A percentile compares a stretch with the other conserved stretches of the same genome.
Evolutionary conservation across 2,113 vertebrate genomes (phyloP).

Genomic region (Myiagra hebetior): DNA sequence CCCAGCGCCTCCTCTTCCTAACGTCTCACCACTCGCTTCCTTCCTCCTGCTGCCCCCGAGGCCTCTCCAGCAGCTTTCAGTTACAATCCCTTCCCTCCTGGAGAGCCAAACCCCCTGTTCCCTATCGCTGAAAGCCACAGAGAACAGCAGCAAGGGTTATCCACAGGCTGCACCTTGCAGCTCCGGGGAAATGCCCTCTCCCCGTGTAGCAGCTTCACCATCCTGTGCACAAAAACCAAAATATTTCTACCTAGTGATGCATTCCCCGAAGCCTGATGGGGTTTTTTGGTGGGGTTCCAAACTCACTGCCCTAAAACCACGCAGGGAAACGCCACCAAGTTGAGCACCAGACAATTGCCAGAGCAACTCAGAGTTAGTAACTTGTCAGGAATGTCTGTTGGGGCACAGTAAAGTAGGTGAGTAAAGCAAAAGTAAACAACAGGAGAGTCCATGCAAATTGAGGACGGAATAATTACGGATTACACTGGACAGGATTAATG

Average conservation of each 20-base stretch:
- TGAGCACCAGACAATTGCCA: not conserved
- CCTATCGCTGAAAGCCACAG: not conserved
- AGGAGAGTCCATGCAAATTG: not conserved
- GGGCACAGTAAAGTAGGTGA: not conserved
- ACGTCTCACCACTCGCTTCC: not conserved
- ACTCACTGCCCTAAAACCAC: accelerated
- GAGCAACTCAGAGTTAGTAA: not conserved
- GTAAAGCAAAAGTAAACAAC: not conserved
- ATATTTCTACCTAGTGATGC: accelerated
- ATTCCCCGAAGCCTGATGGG: too few species aligned
- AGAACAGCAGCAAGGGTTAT: not conserved
- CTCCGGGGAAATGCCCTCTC: not conserved
- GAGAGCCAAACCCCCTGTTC: not conserved
- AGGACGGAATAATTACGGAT: not conserved
- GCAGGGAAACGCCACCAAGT: accelerated
- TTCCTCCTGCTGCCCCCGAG: not conserved
- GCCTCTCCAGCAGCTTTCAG: not conserved
- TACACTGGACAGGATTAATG: not conserved
- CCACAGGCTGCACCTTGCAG: not conserved
- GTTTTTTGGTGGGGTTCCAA: not conserved
- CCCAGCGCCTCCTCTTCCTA: not conserved
- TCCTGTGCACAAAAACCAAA: not conserved
- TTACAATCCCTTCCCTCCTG: not conserved
- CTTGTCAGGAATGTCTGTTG: not conserved
- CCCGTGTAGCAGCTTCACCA: not conserved